Conservation (phyloP, 2,888 invertebrate species). For the Drosophila engyochracea region DNA sequence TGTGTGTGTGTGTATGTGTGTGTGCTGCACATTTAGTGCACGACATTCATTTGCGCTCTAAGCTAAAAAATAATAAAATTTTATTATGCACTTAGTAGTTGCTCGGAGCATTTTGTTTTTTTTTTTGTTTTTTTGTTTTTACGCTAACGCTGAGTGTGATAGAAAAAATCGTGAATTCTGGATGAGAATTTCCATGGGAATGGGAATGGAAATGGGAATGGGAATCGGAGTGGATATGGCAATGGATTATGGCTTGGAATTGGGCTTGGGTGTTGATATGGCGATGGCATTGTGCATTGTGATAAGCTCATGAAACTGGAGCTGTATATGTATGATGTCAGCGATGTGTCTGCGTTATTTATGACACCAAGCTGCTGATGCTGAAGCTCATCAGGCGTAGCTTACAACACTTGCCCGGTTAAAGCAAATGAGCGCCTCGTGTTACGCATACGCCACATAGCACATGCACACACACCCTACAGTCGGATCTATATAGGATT, state of each 20-base stretch:
- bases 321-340: conserved; percentile 41
- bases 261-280: neutral
- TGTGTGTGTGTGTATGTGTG: conserved; percentile 1
- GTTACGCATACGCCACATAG: conserved; percentile 15
- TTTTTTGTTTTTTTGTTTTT: neutral
- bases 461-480: neutral
- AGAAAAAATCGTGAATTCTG: conserved; percentile 7
- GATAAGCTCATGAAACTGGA: conserved; percentile 19
- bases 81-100: conserved; percentile 75
- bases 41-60: conserved; percentile 67
- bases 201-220: neutral
- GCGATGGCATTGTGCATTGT: conserved; percentile 30
- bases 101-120: conserved; percentile 35
- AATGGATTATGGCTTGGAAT: neutral
- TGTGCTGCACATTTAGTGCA: conserved; percentile 46
- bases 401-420: conserved; percentile 31
- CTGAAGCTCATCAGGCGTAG: conserved; percentile 31
- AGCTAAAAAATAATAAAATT: conserved; percentile 69
- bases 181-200: neutral
- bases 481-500: conserved; percentile 10
- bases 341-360: conserved; percentile 57
- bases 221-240: neutral
- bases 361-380: conserved; percentile 34
- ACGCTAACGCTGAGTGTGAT: conserved; percentile 27
- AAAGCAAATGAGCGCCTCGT: conserved; percentile 1